Evolutionary conservation across 2,888 invertebrate species (phyloP).

Genomic region (Epistrophe grossulariae): DNA sequence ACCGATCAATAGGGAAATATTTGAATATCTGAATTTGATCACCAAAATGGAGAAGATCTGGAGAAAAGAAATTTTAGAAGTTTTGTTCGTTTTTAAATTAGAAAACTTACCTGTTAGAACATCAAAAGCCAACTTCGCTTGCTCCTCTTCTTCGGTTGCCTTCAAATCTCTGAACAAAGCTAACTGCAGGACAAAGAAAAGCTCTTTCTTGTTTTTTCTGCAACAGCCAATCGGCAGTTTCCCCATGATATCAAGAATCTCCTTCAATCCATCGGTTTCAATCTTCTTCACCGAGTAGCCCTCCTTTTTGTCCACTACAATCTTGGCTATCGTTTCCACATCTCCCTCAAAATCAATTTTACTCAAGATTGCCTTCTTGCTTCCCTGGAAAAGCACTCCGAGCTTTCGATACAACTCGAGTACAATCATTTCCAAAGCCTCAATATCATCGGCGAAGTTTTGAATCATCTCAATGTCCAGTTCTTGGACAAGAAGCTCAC

Average conservation of each 20-base stretch:
- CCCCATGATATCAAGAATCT: constrained; percentile 77
- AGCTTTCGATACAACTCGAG: constrained; percentile 78
- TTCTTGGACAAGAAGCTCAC: constrained; percentile 67
- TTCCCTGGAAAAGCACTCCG: constrained; percentile 55
- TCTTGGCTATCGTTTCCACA: constrained; percentile 22
- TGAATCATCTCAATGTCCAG: constrained; percentile 51
- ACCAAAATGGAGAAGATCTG: constrained; percentile 82
- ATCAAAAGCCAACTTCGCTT: constrained; percentile 74
- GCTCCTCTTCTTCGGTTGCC: constrained; percentile 73
- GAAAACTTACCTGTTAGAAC: constrained; percentile 77
- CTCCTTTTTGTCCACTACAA: constrained; percentile 42
- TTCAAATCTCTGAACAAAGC: constrained; percentile 79
- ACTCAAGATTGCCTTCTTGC: constrained; percentile 77
- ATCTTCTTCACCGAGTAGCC: constrained; percentile 75
- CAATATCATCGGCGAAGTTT: constrained; percentile 77
- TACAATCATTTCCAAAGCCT: constrained; percentile 79
- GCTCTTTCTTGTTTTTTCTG: constrained; percentile 77
- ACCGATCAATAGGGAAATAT: constrained; percentile 77
- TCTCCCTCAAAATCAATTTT: constrained; percentile 75
- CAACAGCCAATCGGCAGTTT: constrained; percentile 79
- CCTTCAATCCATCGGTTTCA: constrained; percentile 67
- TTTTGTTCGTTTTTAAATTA: neutral
- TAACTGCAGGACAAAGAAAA: constrained; percentile 79
- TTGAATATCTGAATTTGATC: constrained; percentile 79
- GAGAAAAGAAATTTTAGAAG: neutral